Evolutionary conservation across 2,888 invertebrate species (phyloP), one percentile per base, ranked within the genome.

Genomic region (Lacanobia wlatinum): DNA sequence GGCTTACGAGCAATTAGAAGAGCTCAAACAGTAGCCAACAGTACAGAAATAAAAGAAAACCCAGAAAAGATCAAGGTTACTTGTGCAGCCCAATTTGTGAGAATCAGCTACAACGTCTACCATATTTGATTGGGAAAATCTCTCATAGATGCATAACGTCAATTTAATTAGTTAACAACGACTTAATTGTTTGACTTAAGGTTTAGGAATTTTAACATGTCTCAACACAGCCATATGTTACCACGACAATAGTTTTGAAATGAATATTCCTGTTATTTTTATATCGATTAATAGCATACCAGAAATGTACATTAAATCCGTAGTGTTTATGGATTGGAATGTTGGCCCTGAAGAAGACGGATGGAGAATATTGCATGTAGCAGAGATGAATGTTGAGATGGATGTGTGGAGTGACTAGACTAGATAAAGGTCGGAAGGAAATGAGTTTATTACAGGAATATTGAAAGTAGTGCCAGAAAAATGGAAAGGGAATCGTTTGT

Each of bases 1-100:
- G 14, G n/a, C 64, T 79, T 53, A 38, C 34, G 28, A 48, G 23
- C 38, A 63, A 62, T 74, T 61, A 68, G 8, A n/a, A 52, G 21
- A 78, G 28, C 21, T 38, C 10, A 5, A 28, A 66, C n/a, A 52
- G 18, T 46, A 52, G 38, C 28, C 2, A 23, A 38, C 34, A 46
- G 48, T 12, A 34, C 7, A 16, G 16, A 56, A 34, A 43, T 34
- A 48, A 76, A 43, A 56, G n/a, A 14, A 52, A 34, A 34, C 2
- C 10, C 14, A 16, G 5, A 18, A 21, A n/a, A 59, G 4, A 23
- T 50, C 28, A 64, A 48, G 28, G 40, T 43, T 48, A 4, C 53
- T n/a, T 16, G 28, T 14, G 12, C 10, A 6, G 28, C 18, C 10
- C 46, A 55, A 28, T 55, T 55, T 55, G 12, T 34, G 28, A 23